Evolutionary conservation across 1,140 invertebrate species (phyloP), one percentile per base, ranked within the genome.

Genomic region (Drosophila littoralis): DNA sequence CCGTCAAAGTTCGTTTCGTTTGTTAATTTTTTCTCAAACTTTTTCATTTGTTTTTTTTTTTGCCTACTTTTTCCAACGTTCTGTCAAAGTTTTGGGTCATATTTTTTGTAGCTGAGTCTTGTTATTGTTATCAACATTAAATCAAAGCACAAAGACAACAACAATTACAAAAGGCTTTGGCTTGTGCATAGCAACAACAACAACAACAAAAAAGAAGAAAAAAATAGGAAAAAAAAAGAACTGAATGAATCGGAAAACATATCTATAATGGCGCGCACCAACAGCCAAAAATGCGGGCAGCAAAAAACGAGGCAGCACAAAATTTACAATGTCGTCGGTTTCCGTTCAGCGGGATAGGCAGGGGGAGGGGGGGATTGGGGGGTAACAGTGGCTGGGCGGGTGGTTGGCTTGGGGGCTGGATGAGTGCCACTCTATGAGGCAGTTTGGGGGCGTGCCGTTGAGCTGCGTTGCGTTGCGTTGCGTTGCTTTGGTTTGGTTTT

Each of bases 51-150:
- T 2, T n/a, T 52, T 64, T 32, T 46, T 61, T 46, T 45, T 15
- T 72, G 33, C 13, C n/a, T 28, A 28, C 64, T 79, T 68, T 66
- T 57, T 28, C 63, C 63, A 42, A 69, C 46, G 59, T 78, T 78
- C 57, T 48, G 67, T 42, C 43, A 83, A 82, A 86, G 79, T 89
- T 88, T 86, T 76, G 74, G 81, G 81, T 68, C 74, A 80, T 83
- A 72, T 84, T 76, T 83, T 69, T 83, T 69, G 43, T 45, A 61
- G 65, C 68, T 55, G 65, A 57, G 57, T 69, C 51, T 81, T 90
- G 81, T 82, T 90, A 85, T 90, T 90, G 86, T 90, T 85, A 84
- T 90, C 81, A 81, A 86, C 86, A 90, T 90, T 90, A 89, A 89
- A 89, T 89, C 84, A 89, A 89, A 90, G 88, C 81, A 89, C 81